Conservation (phyloP, 2,888 invertebrate genomes). For the Drosophila paracracens region DNA sequence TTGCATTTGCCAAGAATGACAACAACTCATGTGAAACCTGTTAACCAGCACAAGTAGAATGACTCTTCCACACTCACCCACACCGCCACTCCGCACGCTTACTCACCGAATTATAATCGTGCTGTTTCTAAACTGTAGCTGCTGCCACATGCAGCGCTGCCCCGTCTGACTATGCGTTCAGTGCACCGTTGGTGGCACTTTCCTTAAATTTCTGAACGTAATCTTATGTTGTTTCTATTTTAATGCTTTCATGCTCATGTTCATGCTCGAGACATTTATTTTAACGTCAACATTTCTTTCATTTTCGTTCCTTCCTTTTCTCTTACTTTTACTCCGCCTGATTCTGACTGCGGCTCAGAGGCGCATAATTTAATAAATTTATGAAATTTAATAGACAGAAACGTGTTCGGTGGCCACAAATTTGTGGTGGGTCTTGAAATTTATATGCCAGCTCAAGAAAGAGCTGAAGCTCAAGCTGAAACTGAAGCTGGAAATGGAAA, state of each 20-base stretch:
- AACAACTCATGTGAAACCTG: conserved; percentile 55
- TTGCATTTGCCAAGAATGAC: conserved; percentile 55
- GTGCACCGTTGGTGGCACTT: conserved; percentile 71
- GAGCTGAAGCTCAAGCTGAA: neutral
- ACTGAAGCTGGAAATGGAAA: conserved; percentile 4
- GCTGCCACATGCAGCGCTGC: conserved; percentile 56
- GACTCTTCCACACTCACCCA: neutral
- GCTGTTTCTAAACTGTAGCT: conserved; percentile 31
- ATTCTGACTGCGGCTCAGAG: conserved; percentile 32
- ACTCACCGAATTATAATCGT: conserved; percentile 3
- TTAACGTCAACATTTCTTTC: conserved; percentile 44
- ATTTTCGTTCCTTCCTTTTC: conserved; percentile 45
- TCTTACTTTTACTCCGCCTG: conserved; percentile 45
- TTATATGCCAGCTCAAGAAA: conserved; percentile 56
- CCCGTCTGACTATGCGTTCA: conserved; percentile 35
- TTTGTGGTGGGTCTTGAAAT: conserved; percentile 73
- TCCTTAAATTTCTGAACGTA: conserved; percentile 18
- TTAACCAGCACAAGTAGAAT: neutral
- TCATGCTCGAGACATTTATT: conserved; percentile 44
- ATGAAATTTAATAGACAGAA: conserved; percentile 79
- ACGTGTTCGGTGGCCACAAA: conserved; percentile 78
- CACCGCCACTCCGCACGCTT: neutral
- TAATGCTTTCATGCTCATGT: conserved; percentile 21
- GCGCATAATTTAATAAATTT: conserved; percentile 78
- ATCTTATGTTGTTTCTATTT: conserved; percentile 38